phyloP scores from a whole-genome alignment of 2,888 invertebrate species.

The Saturnia japonica region DNA sequence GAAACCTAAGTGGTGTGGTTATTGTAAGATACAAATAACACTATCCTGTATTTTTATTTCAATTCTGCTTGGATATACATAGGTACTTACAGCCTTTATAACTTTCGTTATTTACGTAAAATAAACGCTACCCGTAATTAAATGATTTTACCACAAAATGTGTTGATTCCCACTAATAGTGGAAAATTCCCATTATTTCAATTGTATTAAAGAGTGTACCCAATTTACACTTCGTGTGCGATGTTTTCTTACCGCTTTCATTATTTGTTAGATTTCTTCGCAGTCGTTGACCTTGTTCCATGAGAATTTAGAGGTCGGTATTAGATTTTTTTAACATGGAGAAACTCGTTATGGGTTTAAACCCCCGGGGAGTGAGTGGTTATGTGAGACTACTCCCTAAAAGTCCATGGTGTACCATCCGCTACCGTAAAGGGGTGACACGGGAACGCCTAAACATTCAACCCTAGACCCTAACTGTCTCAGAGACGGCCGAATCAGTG shows the following conservation, averaged over 20 bases:
- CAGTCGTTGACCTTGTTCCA: constrained; percentile 35
- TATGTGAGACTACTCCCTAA: too few relatives aligned
- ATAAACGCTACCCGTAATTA: not conserved
- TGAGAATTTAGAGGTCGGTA: constrained; percentile 33
- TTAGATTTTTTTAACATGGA: too few relatives aligned
- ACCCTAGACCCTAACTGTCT: too few relatives aligned
- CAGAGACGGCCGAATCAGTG: too few relatives aligned
- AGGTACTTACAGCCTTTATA: not conserved
- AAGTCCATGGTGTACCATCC: too few relatives aligned
- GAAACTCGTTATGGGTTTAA: too few relatives aligned
- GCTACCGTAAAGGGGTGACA: too few relatives aligned
- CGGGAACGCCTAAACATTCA: too few relatives aligned
- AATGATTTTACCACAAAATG: not conserved
- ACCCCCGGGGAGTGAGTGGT: too few relatives aligned
- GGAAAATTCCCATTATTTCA: not conserved
- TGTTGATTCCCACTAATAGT: not conserved
- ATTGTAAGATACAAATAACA: not conserved
- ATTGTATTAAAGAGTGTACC: not conserved
- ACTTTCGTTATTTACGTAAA: not conserved
- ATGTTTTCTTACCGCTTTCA: constrained; percentile 28
- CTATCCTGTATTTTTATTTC: not conserved
- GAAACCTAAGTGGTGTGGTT: not conserved
- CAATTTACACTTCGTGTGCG: not conserved
- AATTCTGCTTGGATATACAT: not conserved
- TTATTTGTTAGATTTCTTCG: constrained; percentile 37